Conservation (phyloP, 2,113 vertebrate genomes). For the Callionymus lyra region DNA sequence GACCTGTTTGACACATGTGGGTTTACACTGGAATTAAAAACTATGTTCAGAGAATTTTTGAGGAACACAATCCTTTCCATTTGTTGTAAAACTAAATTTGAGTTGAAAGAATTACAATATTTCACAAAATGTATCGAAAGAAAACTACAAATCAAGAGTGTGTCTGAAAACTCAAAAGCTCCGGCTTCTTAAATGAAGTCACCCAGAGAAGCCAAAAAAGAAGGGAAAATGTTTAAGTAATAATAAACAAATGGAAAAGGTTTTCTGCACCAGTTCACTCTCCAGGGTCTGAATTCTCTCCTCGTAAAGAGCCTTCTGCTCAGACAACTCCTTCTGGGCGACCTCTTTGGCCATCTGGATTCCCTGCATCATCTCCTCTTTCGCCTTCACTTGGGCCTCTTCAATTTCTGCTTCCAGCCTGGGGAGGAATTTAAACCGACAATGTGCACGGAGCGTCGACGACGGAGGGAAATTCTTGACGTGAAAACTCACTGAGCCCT, state of each 20-base stretch:
- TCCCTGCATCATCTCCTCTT: conserved; percentile 91
- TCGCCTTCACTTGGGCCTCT: conserved; percentile 82
- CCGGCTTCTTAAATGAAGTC: too few relatives aligned
- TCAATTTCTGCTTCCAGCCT: conserved; percentile 90
- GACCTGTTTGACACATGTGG: too few relatives aligned
- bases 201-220: too few relatives aligned
- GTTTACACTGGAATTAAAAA: too few relatives aligned
- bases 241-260: not conserved
- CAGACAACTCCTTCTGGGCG: conserved; percentile 79
- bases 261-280: conserved; percentile 72
- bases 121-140: too few relatives aligned
- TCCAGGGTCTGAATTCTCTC: conserved; percentile 74
- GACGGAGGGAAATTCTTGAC: not conserved
- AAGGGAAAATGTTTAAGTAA: too few relatives aligned
- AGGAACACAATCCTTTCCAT: too few relatives aligned
- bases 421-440: conserved; percentile 6
- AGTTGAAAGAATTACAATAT: too few relatives aligned
- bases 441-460: not conserved
- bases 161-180: too few relatives aligned
- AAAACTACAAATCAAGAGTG: too few relatives aligned
- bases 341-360: conserved; percentile 88
- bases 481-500: conserved; percentile 73
- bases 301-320: conserved; percentile 80
- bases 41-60: too few relatives aligned
- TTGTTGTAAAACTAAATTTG: too few relatives aligned